These are phyloP conservation scores for Crocallis elinguaria DNA, from an alignment of 2,888 invertebrate genomes.

Conservation along the genomic window DNA sequence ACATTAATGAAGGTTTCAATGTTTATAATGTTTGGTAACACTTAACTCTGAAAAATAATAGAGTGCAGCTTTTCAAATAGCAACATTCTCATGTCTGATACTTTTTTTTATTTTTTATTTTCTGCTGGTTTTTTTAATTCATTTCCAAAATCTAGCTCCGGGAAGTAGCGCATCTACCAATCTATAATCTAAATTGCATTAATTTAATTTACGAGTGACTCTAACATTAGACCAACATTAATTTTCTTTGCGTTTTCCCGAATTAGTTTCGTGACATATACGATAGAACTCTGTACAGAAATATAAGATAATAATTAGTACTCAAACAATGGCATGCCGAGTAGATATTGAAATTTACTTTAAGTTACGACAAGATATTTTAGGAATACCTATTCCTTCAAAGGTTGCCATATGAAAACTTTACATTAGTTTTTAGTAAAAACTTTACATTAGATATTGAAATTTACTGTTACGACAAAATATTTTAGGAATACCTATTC, in stretches of 20 bases:
- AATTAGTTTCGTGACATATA: conserved; percentile 51
- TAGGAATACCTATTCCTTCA: neutral
- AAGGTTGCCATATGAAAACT: neutral
- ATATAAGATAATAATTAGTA: conserved; percentile 51
- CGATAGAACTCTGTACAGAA: conserved; percentile 59
- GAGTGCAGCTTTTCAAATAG: conserved; percentile 85
- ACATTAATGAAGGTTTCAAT: conserved; percentile 83
- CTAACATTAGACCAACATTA: conserved; percentile 57
- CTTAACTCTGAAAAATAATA: conserved; percentile 74
- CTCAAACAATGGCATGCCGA: conserved; percentile 44
- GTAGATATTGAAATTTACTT: conserved; percentile 53
- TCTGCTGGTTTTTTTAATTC: conserved; percentile 37
- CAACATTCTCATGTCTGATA: conserved; percentile 65
- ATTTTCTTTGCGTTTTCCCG: conserved; percentile 50
- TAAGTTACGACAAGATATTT: neutral
- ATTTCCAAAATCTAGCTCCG: conserved; percentile 69
- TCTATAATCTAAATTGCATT: conserved; percentile 76
- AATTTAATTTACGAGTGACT: conserved; percentile 55
- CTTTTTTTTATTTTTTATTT: conserved; percentile 57
- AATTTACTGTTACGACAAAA: conserved; percentile 43
- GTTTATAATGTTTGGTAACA: conserved; percentile 79
- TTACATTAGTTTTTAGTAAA: too few species aligned
- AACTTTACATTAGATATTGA: conserved; percentile 33
- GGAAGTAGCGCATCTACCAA: conserved; percentile 83
- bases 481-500: neutral